Evolutionary conservation across 2,888 invertebrate species (phyloP).

Genomic region (Torymus texanus): DNA sequence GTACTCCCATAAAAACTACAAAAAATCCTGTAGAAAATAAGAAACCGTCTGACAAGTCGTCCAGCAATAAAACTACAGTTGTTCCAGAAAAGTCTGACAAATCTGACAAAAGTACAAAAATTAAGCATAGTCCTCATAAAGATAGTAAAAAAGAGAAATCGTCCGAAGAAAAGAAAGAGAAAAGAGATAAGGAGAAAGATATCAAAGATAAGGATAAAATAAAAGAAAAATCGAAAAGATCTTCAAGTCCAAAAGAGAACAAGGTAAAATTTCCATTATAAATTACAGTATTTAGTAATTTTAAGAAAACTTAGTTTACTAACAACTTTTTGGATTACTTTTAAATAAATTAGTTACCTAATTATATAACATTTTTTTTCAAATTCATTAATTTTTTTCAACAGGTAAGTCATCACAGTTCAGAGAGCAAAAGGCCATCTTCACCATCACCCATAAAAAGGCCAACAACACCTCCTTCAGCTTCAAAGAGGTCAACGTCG

Average conservation of each 20-base stretch:
- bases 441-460: slow-evolving; percentile 71
- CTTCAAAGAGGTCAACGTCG: slow-evolving; percentile 62
- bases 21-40: slow-evolving; percentile 83
- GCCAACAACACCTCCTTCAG: slow-evolving; percentile 67
- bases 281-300: background rate
- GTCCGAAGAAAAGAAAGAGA: slow-evolving; percentile 74
- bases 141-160: slow-evolving; percentile 75
- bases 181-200: slow-evolving; percentile 77
- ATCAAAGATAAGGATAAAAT: slow-evolving; percentile 77
- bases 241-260: slow-evolving; percentile 72
- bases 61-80: slow-evolving; percentile 62
- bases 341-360: background rate
- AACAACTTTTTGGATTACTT: slow-evolving; percentile 4
- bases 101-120: slow-evolving; percentile 72
- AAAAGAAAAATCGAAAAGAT: slow-evolving; percentile 77
- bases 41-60: slow-evolving; percentile 74
- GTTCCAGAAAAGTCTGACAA: slow-evolving; percentile 79
- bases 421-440: slow-evolving; percentile 66
- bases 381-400: slow-evolving; percentile 31
- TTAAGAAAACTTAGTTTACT: too few relatives aligned
- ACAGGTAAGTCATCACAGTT: slow-evolving; percentile 67
- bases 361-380: background rate
- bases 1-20: slow-evolving; percentile 86
- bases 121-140: slow-evolving; percentile 79
- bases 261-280: slow-evolving; percentile 62